Percentiles rank a stretch among this genome's conserved stretches.
Conservation (phyloP, 2,888 invertebrate species). For the Calameuta idolon region DNA sequence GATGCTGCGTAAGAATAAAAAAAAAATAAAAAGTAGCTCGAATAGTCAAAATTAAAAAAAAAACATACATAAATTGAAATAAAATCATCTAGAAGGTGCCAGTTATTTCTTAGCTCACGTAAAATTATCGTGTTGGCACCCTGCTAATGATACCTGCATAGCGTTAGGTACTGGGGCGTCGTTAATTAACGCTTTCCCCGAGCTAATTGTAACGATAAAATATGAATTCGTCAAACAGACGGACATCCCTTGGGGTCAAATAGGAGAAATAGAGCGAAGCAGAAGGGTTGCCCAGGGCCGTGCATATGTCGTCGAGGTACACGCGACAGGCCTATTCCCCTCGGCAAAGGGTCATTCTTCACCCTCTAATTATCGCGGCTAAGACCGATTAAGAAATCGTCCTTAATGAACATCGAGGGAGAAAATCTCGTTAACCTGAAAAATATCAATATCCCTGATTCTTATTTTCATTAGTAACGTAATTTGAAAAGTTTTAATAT, state of each 20-base stretch:
- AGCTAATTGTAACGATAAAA: not conserved
- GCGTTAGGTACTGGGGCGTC: not conserved
- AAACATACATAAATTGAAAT: conserved; percentile 1
- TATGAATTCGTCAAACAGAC: not conserved
- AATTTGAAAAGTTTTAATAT: not conserved
- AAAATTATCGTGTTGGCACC: conserved; percentile 10
- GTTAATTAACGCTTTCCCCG: not conserved
- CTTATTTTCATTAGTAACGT: not conserved
- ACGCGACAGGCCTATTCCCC: conserved; percentile 31
- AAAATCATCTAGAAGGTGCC: conserved; percentile 8
- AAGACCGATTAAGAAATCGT: conserved; percentile 11
- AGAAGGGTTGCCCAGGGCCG: conserved; percentile 23
- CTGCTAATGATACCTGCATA: not conserved
- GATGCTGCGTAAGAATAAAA: not conserved
- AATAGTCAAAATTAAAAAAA: not conserved
- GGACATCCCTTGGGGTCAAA: not conserved
- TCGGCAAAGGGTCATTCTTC: conserved; percentile 9
- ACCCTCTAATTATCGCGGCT: conserved; percentile 11
- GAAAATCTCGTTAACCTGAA: not conserved
- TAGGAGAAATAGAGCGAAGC: conserved; percentile 8
- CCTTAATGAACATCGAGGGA: not conserved
- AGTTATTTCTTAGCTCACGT: conserved; percentile 15
- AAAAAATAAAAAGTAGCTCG: not conserved
- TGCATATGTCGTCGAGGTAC: conserved; percentile 36
- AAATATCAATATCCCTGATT: not conserved